A percentile compares a stretch with the other conserved stretches of the same genome.
Evolutionary conservation across 2,888 invertebrate species (phyloP).

Genomic region (Drosophila helvetica): DNA sequence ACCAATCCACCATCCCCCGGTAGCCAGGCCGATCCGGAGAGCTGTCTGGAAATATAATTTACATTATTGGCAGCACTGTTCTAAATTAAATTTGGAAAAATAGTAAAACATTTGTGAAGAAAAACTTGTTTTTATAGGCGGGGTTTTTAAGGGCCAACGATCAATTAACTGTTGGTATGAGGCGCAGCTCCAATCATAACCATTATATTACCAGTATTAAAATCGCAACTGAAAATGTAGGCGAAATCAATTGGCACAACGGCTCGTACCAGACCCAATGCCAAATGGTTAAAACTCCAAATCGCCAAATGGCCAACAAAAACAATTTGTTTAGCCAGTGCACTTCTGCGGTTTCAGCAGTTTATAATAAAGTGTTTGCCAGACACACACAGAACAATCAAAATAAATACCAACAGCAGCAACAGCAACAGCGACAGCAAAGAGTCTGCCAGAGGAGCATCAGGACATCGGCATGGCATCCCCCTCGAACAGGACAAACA

Average conservation of each 20-base stretch:
- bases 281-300: too few species aligned
- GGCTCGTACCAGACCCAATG: too few species aligned
- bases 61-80: too few species aligned
- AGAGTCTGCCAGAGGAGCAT: constrained; percentile 9
- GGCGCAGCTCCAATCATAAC: too few species aligned
- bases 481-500: constrained; percentile 30
- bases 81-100: too few species aligned
- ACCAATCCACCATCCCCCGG: not conserved
- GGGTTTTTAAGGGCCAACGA: too few species aligned
- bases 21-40: not conserved
- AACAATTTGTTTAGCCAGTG: constrained; percentile 42
- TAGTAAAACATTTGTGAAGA: too few species aligned
- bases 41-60: not conserved
- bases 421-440: not conserved
- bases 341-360: constrained; percentile 66
- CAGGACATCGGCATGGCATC: constrained; percentile 8
- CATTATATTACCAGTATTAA: too few species aligned
- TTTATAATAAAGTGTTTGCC: constrained; percentile 68
- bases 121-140: too few species aligned
- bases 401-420: constrained; percentile 35
- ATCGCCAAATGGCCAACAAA: constrained; percentile 7
- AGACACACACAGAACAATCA: constrained; percentile 50
- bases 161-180: too few species aligned
- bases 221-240: not conserved
- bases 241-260: constrained; percentile 1